phyloP scores from a whole-genome alignment of 2,113 vertebrate genomes.

The Neomonachus schauinslandi region DNA sequence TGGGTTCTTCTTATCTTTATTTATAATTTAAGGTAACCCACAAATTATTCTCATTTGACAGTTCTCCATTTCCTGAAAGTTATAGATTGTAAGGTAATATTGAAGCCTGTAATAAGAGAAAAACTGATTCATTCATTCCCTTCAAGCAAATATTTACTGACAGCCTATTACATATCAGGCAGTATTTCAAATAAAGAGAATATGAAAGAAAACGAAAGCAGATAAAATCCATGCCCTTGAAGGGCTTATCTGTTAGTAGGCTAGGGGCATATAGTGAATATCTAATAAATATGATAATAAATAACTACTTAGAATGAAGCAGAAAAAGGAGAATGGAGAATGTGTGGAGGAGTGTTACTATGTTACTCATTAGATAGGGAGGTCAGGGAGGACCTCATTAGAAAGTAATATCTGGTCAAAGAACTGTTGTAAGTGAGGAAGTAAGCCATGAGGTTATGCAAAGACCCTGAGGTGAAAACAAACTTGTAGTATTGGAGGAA shows the following conservation, averaged over 20 bases:
- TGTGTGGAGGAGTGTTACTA: not conserved
- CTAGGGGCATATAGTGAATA: not conserved
- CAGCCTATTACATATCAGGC: not conserved
- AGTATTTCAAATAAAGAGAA: not conserved
- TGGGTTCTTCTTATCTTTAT: not conserved
- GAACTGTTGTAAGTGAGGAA: not conserved
- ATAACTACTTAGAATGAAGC: not conserved
- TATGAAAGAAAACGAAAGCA: not conserved
- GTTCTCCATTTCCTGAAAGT: not conserved
- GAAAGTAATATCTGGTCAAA: not conserved
- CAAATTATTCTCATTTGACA: not conserved
- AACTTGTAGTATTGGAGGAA: not conserved
- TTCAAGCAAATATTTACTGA: not conserved
- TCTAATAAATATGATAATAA: not conserved
- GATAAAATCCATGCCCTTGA: not conserved
- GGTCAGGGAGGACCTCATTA: not conserved
- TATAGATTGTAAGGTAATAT: not conserved
- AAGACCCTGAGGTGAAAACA: not conserved
- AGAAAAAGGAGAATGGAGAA: not conserved
- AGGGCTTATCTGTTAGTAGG: not conserved
- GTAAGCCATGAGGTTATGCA: not conserved
- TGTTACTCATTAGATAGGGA: not conserved
- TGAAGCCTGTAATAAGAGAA: not conserved
- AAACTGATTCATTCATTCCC: not conserved
- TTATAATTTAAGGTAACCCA: not conserved